Evolutionary conservation across 2,797 vertebrate genomes (phyloP).

Genomic region (Melanotaenia trifasciata): DNA sequence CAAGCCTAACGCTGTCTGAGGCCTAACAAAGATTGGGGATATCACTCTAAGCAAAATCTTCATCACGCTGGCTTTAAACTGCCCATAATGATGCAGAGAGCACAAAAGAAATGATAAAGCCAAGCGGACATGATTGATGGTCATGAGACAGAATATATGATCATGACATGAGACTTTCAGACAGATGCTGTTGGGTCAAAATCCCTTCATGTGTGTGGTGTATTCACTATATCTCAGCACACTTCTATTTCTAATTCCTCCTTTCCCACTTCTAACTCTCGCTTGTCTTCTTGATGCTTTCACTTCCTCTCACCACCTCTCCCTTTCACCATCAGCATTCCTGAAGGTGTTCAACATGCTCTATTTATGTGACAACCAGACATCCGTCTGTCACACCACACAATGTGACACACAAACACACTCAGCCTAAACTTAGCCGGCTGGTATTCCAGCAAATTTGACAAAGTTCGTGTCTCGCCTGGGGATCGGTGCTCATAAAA

Average conservation of each 20-base stretch:
- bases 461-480: slow-evolving; percentile 42
- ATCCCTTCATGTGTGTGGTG: background rate
- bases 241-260: slow-evolving; percentile 15
- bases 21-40: slow-evolving; percentile 47
- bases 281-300: slow-evolving; percentile 43
- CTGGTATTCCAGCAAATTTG: slow-evolving; percentile 50
- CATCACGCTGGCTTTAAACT: background rate
- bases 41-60: slow-evolving; percentile 38
- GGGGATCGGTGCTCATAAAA: slow-evolving; percentile 38
- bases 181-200: background rate
- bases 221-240: background rate
- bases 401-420: slow-evolving; percentile 46
- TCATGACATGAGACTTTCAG: background rate
- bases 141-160: background rate
- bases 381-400: slow-evolving; percentile 54
- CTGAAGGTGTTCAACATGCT: slow-evolving; percentile 69
- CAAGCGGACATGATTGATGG: background rate
- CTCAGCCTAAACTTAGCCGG: slow-evolving; percentile 63
- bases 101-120: background rate
- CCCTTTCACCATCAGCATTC: slow-evolving; percentile 65
- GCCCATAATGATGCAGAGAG: background rate
- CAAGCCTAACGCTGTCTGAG: background rate
- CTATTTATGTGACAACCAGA: slow-evolving; percentile 70
- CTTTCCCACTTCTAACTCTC: slow-evolving; percentile 28
- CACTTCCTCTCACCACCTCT: slow-evolving; percentile 41